Conservation (phyloP, 2,797 vertebrate species). For the Coluber constrictor region DNA sequence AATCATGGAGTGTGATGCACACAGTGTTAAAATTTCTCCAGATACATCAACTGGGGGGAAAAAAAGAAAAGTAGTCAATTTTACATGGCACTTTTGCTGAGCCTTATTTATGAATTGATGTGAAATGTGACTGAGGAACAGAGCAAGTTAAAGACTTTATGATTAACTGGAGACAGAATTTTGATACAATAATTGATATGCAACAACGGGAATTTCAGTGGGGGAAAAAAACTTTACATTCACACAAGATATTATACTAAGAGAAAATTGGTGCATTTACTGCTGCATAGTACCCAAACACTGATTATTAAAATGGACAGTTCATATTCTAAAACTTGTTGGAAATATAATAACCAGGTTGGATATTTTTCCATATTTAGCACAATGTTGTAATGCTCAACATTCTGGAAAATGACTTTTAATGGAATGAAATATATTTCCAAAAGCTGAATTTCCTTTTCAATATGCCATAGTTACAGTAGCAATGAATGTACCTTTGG, state of each 20-base stretch:
- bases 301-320: neutral
- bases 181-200: neutral
- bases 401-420: neutral
- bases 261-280: neutral
- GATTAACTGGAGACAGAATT: neutral
- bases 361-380: neutral
- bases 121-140: neutral
- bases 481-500: neutral
- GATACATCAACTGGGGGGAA: constrained; percentile 25
- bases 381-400: neutral
- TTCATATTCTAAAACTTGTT: neutral
- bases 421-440: neutral
- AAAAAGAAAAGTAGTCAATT: constrained; percentile 14
- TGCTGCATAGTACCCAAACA: neutral
- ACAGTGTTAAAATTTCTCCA: neutral
- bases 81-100: neutral
- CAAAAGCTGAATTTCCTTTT: neutral
- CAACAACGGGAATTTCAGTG: neutral
- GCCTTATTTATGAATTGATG: neutral
- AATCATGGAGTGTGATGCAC: constrained; percentile 29
- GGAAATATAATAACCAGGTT: neutral
- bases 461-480: neutral
- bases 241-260: neutral
- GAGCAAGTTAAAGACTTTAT: neutral
- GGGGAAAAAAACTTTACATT: neutral